phyloP scores from a whole-genome alignment of 2,113 vertebrate species.

The Paradoxurus hermaphroditus region DNA sequence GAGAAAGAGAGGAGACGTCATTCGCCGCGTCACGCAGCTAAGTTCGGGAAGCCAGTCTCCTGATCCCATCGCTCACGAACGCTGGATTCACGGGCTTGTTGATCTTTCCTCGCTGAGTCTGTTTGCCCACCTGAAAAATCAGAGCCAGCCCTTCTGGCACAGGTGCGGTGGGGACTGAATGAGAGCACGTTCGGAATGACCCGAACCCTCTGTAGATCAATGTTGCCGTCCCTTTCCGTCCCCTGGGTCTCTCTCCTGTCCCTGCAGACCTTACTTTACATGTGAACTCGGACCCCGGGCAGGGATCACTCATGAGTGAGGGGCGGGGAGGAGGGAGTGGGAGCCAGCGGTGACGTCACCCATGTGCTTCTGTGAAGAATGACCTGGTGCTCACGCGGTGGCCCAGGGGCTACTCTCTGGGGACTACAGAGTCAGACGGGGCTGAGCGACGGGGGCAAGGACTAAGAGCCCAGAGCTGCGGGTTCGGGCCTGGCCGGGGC shows the following conservation, averaged over 20 bases:
- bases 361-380: not conserved
- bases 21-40: not conserved
- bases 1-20: not conserved
- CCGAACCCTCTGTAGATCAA: not conserved
- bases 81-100: not conserved
- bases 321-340: not conserved
- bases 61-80: not conserved
- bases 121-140: not conserved
- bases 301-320: not conserved
- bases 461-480: not conserved
- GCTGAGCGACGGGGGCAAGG: not conserved
- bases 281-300: not conserved
- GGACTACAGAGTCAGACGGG: not conserved
- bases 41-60: not conserved
- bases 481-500: not conserved
- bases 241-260: not conserved
- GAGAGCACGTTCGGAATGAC: not conserved
- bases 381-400: not conserved
- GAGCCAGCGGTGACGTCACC: conserved; percentile 2
- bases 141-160: not conserved
- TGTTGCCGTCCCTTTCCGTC: not conserved
- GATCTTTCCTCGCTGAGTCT: not conserved
- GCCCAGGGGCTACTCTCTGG: not conserved
- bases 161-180: not conserved
- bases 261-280: not conserved